Base-by-base conservation (phyloP, 2,797 vertebrate species). In the Macroramphosus scolopax region DNA sequence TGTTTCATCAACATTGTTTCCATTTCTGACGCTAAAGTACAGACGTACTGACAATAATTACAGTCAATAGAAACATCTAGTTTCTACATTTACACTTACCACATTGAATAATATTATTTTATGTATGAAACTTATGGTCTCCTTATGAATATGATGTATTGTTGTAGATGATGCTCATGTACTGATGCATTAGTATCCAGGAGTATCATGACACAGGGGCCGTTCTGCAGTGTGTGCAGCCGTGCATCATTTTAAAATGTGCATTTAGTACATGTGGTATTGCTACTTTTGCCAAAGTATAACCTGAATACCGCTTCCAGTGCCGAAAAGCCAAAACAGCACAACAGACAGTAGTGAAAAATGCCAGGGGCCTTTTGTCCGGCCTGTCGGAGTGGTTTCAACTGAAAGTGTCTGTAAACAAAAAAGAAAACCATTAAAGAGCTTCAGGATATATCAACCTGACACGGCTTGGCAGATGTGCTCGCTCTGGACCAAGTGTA, bases 381-480 rank as follows among this genome's bases (percentile, higher is more conserved):
- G 37, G 20, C 45, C 46, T 30, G 37, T 44, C 40, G 45, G 28
- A 46, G 10, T 10, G 20, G 44, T 65, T 71, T 65, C 28, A 60
- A 40, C 8, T 31, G 29, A 63, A 58, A 55, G 28, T 26, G 41
- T 53, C 49, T 18, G 35, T 24, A 39, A 71, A 75, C 38, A n/a
- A 62, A 68, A 53, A 50, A 50, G 30, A 55, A 63, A 32, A 8
- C 61, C 54, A 30, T 75, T 49, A 53, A 55, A 40, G n/a, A 51
- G 39, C 31, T 41, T 48, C 6, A 12, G 22, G 18, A 69, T 78
- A 68, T 36, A 70, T 84, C 48, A 44, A 47, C 41, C 51, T 74
- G 59, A 69, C 53, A 52, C 14, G 56, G 50, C 63, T 59, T 77
- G 77, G 76, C 73, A 83, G 71, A 80, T 78, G 68, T 65, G 52